These are phyloP conservation scores for Dryomyza anilis DNA, from an alignment of 2,888 invertebrate species.

Conservation along the genomic window DNA sequence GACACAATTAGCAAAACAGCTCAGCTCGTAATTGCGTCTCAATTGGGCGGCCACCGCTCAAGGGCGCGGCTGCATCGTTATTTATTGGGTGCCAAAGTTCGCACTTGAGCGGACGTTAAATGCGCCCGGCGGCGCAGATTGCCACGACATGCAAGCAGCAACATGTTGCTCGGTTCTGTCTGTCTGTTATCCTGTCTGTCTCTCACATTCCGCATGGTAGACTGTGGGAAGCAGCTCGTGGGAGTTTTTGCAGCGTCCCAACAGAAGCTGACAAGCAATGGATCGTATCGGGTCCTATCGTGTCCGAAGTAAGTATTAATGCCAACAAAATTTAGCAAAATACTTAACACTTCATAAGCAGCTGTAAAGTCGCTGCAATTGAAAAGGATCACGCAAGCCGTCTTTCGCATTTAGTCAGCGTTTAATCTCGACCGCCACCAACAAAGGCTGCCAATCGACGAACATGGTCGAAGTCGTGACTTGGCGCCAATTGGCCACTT, in stretches of 20 bases:
- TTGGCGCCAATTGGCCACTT: conserved; percentile 39
- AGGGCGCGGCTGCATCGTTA: neutral
- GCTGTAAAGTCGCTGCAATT: neutral
- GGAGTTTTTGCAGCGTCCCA: conserved; percentile 42
- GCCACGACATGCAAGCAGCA: conserved; percentile 9
- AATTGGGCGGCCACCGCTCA: neutral
- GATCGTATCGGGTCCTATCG: neutral
- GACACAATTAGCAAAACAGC: conserved; percentile 39
- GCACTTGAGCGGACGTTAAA: conserved; percentile 51
- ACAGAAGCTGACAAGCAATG: conserved; percentile 17
- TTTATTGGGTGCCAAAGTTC: conserved; percentile 50
- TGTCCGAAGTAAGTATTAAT: conserved; percentile 11
- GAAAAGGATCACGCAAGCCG: neutral
- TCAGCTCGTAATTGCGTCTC: conserved; percentile 12
- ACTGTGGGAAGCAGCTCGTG: conserved; percentile 39
- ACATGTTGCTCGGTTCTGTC: conserved; percentile 16
- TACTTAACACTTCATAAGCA: conserved; percentile 22
- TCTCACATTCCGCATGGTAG: neutral
- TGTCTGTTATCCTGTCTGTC: conserved; percentile 26
- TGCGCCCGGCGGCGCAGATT: conserved; percentile 29
- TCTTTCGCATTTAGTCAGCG: neutral
- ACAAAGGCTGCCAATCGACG: conserved; percentile 20
- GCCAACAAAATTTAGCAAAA: conserved; percentile 14
- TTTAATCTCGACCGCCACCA: conserved; percentile 30
- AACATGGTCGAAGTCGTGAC: conserved; percentile 40